Conservation (phyloP, 92 coral and sea anemone species). For the Umimayanthus chanpuru region DNA sequence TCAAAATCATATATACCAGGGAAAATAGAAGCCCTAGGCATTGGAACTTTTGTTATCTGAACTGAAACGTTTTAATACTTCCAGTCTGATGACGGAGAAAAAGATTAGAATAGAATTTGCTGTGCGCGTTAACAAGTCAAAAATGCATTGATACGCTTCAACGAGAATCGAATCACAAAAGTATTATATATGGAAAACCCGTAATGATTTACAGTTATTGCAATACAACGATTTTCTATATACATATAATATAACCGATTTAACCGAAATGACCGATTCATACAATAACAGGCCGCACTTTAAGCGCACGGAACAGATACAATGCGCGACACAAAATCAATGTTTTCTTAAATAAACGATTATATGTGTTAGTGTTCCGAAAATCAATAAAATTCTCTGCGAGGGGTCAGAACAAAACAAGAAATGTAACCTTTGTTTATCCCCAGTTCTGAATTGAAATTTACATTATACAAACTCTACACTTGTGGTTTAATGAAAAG, state of each 20-base stretch:
- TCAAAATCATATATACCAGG: not conserved
- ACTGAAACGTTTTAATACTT: not conserved
- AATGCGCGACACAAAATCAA: not conserved
- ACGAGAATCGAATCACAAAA: no score
- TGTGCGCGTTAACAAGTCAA: not conserved
- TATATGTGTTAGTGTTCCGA: constrained; percentile 11
- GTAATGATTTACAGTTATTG: not conserved
- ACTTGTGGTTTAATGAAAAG: constrained; percentile 24
- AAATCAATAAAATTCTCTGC: constrained; percentile 30
- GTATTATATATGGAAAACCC: not conserved
- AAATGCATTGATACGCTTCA: not conserved
- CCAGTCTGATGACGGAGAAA: not conserved
- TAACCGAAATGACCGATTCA: not conserved
- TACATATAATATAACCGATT: not conserved
- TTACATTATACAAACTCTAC: constrained; percentile 22
- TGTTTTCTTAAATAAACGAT: constrained; percentile 12
- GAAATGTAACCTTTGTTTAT: constrained; percentile 15
- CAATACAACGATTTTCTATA: not conserved
- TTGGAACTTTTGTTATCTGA: not conserved
- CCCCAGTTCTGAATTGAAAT: not conserved
- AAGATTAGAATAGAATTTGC: not conserved
- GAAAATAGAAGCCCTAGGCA: not conserved
- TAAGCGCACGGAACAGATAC: not conserved
- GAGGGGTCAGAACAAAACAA: constrained; percentile 32
- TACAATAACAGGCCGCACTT: not conserved